These are phyloP conservation scores for Poecilus cupreus DNA, from an alignment of 2,888 invertebrate species.

Conservation along the genomic window DNA sequence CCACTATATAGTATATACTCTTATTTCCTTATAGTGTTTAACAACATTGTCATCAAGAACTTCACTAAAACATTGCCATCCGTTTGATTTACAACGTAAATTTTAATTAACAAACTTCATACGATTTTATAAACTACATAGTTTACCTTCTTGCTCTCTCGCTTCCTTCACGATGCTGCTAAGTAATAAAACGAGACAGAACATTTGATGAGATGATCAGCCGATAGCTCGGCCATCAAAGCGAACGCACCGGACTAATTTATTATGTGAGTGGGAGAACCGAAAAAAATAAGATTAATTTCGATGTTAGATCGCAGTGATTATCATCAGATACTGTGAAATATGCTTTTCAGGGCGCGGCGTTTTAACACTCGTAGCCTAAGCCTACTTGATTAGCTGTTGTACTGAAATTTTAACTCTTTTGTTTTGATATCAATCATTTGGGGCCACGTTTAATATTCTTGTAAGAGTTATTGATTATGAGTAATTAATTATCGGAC, in stretches of 20 bases:
- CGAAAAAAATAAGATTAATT: slow-evolving; percentile 29
- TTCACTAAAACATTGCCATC: no score
- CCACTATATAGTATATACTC: no score
- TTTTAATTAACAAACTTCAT: no score
- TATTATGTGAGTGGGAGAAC: neutral
- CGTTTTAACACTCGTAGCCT: neutral
- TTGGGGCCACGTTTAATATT: neutral
- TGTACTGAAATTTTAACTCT: neutral
- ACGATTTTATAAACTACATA: neutral
- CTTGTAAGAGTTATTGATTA: neutral
- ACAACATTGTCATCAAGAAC: no score
- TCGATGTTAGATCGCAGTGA: neutral
- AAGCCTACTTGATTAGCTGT: neutral
- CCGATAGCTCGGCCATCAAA: neutral
- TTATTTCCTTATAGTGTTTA: no score
- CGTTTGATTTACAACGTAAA: no score
- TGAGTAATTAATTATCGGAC: neutral
- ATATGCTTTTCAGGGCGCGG: slow-evolving; percentile 3
- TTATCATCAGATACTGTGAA: neutral
- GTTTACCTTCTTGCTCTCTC: neutral
- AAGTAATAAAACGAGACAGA: neutral
- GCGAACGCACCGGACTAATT: neutral
- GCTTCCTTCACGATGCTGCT: neutral
- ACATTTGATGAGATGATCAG: neutral
- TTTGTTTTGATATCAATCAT: neutral